phyloP scores from a whole-genome alignment of 2,797 vertebrate genomes.

The Eidolon dupreanum region DNA sequence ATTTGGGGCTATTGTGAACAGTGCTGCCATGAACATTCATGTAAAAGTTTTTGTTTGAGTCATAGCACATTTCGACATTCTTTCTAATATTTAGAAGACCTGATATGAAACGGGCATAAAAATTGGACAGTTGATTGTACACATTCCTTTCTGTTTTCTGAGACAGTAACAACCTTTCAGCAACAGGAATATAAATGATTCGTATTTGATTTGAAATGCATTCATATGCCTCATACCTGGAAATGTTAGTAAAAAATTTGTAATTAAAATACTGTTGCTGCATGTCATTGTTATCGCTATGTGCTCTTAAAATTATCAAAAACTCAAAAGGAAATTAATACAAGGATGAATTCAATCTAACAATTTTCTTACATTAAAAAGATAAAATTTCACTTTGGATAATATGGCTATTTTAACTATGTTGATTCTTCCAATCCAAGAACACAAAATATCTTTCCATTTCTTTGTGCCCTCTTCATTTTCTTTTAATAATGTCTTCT shows the following conservation, averaged over 20 bases:
- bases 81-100: background rate
- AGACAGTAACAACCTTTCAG: background rate
- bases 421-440: no score
- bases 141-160: background rate
- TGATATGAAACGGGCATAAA: background rate
- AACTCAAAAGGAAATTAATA: background rate
- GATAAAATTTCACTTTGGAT: background rate
- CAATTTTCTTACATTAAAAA: background rate
- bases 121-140: background rate
- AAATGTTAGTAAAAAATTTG: background rate
- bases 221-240: background rate
- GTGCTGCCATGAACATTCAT: no score
- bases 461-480: no score
- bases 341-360: background rate
- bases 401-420: no score
- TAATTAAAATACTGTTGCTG: background rate
- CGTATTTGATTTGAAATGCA: background rate
- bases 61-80: background rate
- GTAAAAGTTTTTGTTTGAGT: background rate
- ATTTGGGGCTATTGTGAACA: no score
- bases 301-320: background rate
- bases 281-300: background rate
- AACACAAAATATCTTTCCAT: no score
- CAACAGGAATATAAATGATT: background rate
- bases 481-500: no score